These are phyloP conservation scores for Platycnemis pennipes DNA, from an alignment of 2,888 invertebrate genomes.

Conservation along the genomic window DNA sequence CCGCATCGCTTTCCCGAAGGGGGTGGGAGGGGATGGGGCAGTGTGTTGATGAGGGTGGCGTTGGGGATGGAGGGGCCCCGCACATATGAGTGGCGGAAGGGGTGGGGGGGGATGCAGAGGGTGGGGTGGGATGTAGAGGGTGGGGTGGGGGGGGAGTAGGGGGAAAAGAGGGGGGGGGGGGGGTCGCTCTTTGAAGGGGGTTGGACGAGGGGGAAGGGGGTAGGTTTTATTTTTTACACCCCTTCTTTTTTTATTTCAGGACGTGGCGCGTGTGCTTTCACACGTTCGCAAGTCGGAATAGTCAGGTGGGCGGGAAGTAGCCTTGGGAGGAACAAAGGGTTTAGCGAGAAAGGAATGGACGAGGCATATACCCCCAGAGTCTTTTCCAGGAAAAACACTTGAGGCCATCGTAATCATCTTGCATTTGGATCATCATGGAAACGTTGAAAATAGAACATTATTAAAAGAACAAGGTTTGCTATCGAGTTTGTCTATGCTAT, in stretches of 20 bases:
- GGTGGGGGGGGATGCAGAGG: neutral
- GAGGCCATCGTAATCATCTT: too few relatives aligned
- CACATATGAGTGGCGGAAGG: neutral
- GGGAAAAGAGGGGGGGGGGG: neutral
- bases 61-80: neutral
- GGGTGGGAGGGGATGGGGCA: neutral
- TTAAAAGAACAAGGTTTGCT: too few relatives aligned
- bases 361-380: neutral
- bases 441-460: too few relatives aligned
- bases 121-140: neutral
- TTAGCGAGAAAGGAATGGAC: conserved; percentile 75
- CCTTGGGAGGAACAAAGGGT: conserved; percentile 70
- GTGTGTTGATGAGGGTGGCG: neutral
- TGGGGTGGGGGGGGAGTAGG: neutral
- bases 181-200: neutral
- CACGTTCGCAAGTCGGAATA: neutral
- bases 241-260: too few relatives aligned
- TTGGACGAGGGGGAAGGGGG: conserved; percentile 13
- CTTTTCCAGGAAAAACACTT: too few relatives aligned
- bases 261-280: too few relatives aligned
- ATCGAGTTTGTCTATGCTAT: too few relatives aligned
- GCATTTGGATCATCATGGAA: too few relatives aligned
- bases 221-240: too few relatives aligned
- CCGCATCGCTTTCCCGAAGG: conserved; percentile 15
- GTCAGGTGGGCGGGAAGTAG: neutral